Percentiles rank a stretch among this genome's conserved stretches.
These are phyloP conservation scores for Chorisops tibialis DNA, from an alignment of 2,888 invertebrate species.

Conservation along the genomic window DNA sequence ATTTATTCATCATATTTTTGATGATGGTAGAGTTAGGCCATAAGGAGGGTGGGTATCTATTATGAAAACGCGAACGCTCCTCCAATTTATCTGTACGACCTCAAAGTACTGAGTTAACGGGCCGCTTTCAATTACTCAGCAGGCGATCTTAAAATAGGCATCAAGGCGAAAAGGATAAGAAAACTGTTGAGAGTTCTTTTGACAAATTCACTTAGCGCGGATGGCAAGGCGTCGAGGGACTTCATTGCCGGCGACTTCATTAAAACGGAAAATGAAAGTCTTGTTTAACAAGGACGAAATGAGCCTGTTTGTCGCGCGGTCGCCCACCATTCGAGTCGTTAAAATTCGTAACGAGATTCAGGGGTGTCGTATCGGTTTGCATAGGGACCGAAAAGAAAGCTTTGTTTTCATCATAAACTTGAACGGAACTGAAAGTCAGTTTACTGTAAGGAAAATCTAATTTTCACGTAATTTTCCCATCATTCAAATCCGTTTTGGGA, in stretches of 20 bases:
- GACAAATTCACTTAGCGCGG: constrained; percentile 11
- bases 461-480: constrained; percentile 37
- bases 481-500: constrained; percentile 35
- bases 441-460: constrained; percentile 33
- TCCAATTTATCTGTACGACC: constrained; percentile 13
- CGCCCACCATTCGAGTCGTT: constrained; percentile 10
- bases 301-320: not conserved
- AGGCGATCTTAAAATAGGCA: constrained; percentile 7
- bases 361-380: constrained; percentile 4
- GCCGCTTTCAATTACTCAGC: constrained; percentile 13
- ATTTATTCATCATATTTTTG: constrained; percentile 15
- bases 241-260: constrained; percentile 17
- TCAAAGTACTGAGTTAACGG: not conserved
- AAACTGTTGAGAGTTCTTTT: constrained; percentile 7
- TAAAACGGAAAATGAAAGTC: constrained; percentile 18
- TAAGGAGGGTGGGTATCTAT: not conserved
- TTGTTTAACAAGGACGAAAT: not conserved
- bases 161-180: constrained; percentile 3
- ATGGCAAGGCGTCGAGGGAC: not conserved
- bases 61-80: not conserved
- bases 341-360: constrained; percentile 20
- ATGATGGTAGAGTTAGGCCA: not conserved
- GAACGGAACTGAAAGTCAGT: not conserved
- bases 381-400: not conserved
- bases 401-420: not conserved